These are phyloP conservation scores for Solenopsis fugax DNA, from an alignment of 1,140 invertebrate species.

Conservation along the genomic window DNA sequence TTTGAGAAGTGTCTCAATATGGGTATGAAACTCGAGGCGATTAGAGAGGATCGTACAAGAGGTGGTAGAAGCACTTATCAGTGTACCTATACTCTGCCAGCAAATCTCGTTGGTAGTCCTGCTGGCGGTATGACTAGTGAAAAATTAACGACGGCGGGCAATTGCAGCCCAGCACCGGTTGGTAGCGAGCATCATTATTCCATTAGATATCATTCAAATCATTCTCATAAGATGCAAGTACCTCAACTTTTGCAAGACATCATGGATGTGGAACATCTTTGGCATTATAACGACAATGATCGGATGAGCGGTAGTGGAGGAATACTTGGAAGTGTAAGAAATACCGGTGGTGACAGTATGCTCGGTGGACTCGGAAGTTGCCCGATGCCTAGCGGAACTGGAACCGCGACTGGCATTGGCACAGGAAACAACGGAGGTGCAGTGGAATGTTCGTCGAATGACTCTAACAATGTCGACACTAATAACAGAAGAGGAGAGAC, in stretches of 20 bases:
- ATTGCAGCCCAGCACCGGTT: conserved; percentile 83
- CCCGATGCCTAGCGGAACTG: background rate
- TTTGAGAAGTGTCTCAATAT: conserved; percentile 98
- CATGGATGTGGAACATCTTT: conserved; percentile 97
- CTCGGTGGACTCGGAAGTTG: conserved; percentile 53
- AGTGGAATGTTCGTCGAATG: conserved; percentile 67
- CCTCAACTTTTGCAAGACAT: conserved; percentile 91
- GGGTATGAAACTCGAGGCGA: conserved; percentile 99
- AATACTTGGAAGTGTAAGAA: conserved; percentile 57
- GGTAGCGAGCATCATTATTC: conserved; percentile 84
- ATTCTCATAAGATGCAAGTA: conserved; percentile 84
- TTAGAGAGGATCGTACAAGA: conserved; percentile 96
- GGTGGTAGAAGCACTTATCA: conserved; percentile 98
- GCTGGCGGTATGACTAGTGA: conserved; percentile 81
- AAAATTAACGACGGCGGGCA: conserved; percentile 81
- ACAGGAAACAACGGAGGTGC: conserved; percentile 53
- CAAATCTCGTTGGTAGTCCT: conserved; percentile 88
- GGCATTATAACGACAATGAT: conserved; percentile 94
- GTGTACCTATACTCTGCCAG: conserved; percentile 95
- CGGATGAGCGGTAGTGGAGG: conserved; percentile 74
- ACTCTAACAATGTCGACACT: conserved; percentile 82
- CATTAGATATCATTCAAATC: conserved; percentile 83
- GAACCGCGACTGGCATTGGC: conserved; percentile 3
- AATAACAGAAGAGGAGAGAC: conserved; percentile 68
- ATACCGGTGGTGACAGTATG: conserved; percentile 40